phyloP scores from a whole-genome alignment of 2,797 vertebrate genomes.

The Arctocebus calabarensis region DNA sequence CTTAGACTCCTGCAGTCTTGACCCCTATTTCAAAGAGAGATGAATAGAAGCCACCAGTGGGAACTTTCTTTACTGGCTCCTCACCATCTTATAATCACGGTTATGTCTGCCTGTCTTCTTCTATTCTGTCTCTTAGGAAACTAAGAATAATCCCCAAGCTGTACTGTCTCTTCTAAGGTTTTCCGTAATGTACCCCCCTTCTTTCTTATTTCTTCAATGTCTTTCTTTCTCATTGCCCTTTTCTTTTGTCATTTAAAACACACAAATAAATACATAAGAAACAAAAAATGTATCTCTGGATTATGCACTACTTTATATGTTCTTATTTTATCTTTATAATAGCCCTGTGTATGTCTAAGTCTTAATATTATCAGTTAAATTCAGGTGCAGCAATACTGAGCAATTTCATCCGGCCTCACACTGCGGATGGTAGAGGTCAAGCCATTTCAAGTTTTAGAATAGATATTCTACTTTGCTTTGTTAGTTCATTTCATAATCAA shows the following conservation, averaged over 20 bases:
- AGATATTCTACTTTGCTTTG: neutral
- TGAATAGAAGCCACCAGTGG: neutral
- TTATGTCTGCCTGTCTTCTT: neutral
- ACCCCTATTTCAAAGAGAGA: neutral
- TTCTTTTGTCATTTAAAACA: neutral
- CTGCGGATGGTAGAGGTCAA: neutral
- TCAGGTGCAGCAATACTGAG: neutral
- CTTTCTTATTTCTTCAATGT: neutral
- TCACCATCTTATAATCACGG: neutral
- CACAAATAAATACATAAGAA: neutral
- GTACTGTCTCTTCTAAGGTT: neutral
- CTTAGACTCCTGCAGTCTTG: neutral
- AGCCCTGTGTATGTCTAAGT: neutral
- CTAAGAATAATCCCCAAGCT: neutral
- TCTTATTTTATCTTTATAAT: neutral
- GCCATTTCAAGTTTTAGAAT: neutral
- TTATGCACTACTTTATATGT: neutral
- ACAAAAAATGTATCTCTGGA: neutral
- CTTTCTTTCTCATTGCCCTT: neutral
- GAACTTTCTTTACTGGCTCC: neutral
- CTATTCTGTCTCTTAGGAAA: neutral
- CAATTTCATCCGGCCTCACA: neutral
- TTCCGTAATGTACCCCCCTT: neutral
- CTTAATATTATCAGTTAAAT: neutral
- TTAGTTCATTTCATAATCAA: slow-evolving; percentile 16